These are phyloP conservation scores for Lerema accius DNA, from an alignment of 1,140 invertebrate genomes.

Conservation along the genomic window DNA sequence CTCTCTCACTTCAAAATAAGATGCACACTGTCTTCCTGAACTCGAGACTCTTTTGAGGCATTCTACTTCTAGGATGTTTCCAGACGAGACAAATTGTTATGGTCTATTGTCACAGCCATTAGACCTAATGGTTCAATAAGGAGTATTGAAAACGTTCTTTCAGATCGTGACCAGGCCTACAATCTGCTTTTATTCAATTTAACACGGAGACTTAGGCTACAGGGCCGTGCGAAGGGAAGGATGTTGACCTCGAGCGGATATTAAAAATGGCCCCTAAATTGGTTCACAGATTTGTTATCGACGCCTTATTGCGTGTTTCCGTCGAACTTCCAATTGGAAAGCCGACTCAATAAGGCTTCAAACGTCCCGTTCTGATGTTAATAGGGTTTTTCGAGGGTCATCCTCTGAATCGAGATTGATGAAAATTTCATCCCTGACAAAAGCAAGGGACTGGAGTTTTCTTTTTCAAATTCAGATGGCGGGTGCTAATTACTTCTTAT, in stretches of 20 bases:
- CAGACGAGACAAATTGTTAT: conserved; percentile 76
- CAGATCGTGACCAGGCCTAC: conserved; percentile 60
- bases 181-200: conserved; percentile 76
- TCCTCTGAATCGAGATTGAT: conserved; percentile 52
- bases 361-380: conserved; percentile 51
- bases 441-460: conserved; percentile 49
- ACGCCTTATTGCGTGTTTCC: conserved; percentile 65
- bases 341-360: conserved; percentile 53
- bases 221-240: conserved; percentile 68
- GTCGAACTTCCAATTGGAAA: conserved; percentile 50
- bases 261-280: conserved; percentile 76
- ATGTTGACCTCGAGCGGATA: conserved; percentile 73
- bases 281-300: conserved; percentile 69
- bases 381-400: conserved; percentile 56
- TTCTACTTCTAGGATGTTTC: conserved; percentile 41
- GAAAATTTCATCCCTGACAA: conserved; percentile 48
- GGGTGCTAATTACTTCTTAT: conserved; percentile 69
- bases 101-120: conserved; percentile 76
- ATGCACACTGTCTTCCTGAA: conserved; percentile 52
- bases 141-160: conserved; percentile 78
- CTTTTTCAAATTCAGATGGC: conserved; percentile 48
- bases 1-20: conserved; percentile 55
- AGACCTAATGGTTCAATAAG: conserved; percentile 75
- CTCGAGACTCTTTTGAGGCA: conserved; percentile 34
- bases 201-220: conserved; percentile 54